Base-by-base conservation (phyloP, 2,797 vertebrate genomes). In the Galago senegalensis region DNA sequence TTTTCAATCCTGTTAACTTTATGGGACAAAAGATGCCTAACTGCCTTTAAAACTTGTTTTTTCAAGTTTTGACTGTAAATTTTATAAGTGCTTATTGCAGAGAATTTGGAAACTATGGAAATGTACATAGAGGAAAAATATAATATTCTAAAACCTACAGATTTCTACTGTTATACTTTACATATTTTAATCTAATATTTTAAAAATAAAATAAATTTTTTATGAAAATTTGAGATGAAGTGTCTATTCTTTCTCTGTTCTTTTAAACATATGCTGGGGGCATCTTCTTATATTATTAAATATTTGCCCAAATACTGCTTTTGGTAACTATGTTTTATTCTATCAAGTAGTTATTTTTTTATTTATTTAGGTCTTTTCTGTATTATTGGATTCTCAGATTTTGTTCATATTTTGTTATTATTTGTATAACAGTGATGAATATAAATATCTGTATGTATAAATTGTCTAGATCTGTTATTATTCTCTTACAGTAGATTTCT, bases 361-460 rank as follows among this genome's bases (percentile, higher is more conserved):
- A 83, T 23, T 83, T 56, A 56, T 31, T 69, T 49, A 84, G 56
- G 20, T 8, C 53, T 49, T 87, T 46, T 12, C 29, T 27, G 1
- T 73, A 67, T n/a, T 80, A 63, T 27, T 73, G 14, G 29, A n/a
- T 53, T 53, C 61, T 87, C 16, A 56, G n/a, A 87, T 81, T 43
- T 70, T 87, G 25, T n/a, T 29, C 34, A 75, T 11, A n/a, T 82
- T 69, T 96, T 83, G 27, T 60, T 88, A 88, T 65, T 92, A 27
- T 7, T 40, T 46, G 49, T 43, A 65, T 63, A 87, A 46, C 2
- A 56, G 17, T 58, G 5, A 43, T 58, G 49, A 43, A 21, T 56
- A n/a, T 72, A 34, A 43, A 21, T 56, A n/a, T 72, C 69, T 49
- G 31, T 56, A 31, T 7, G 7, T 58, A 7, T 80, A 65, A 94